These are phyloP conservation scores for Columba guinea DNA, from an alignment of 2,797 vertebrate species.

Conservation along the genomic window DNA sequence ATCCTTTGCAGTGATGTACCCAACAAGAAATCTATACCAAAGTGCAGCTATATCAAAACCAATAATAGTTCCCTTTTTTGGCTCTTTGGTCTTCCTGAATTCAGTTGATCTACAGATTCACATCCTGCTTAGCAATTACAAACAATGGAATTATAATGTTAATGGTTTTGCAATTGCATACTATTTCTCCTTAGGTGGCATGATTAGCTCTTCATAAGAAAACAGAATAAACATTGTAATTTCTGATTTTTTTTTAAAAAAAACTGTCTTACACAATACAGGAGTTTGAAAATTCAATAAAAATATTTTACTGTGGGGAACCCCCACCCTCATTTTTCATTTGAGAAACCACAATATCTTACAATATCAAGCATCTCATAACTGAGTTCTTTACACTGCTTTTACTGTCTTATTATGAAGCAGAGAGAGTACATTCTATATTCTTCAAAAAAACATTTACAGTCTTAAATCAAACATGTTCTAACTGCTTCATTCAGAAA, in stretches of 20 bases:
- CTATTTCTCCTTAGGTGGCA: not conserved
- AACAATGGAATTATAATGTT: not conserved
- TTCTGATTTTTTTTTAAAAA: not conserved
- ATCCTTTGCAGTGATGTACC: not conserved
- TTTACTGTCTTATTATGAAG: not conserved
- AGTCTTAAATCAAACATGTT: not conserved
- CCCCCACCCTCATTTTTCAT: rapidly evolving
- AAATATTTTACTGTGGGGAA: not conserved
- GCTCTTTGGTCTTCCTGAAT: not conserved
- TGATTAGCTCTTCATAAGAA: not conserved
- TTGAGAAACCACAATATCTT: not conserved
- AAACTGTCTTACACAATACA: not conserved
- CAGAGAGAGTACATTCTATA: not conserved
- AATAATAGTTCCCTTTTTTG: not conserved
- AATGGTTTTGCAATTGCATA: not conserved
- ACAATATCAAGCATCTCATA: not conserved
- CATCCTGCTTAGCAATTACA: not conserved
- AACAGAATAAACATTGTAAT: not conserved
- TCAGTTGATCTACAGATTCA: not conserved
- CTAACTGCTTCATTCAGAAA: not conserved
- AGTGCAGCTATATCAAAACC: not conserved
- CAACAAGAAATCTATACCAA: not conserved
- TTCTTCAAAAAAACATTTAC: not conserved
- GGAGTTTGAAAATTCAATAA: not conserved
- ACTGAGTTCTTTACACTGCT: not conserved